Conservation (phyloP, 2,797 vertebrate species). For the Lithobates sylvaticus region DNA sequence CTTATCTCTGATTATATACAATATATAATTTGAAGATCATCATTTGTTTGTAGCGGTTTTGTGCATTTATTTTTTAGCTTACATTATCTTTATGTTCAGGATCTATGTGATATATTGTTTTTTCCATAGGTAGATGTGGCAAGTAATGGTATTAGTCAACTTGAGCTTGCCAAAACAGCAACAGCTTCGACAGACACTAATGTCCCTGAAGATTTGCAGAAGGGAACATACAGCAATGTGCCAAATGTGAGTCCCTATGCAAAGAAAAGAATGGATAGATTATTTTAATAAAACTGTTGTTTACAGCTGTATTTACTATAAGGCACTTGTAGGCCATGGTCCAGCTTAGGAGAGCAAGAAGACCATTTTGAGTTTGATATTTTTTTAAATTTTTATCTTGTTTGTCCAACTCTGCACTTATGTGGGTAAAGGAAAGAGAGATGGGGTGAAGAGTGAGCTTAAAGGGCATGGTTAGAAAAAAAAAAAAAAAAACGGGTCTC, state of each 20-base stretch:
- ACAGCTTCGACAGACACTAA: background rate
- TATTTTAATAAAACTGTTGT: background rate
- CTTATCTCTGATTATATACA: background rate
- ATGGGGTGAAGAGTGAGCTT: no score
- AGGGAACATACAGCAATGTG: background rate
- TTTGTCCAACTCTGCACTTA: no score
- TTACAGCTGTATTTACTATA: background rate
- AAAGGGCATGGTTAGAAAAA: no score
- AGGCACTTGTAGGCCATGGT: no score
- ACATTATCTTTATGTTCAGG: background rate
- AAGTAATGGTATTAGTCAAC: constrained; percentile 39
- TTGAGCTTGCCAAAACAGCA: constrained; percentile 9
- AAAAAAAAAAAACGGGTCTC: no score
- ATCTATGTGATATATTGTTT: background rate
- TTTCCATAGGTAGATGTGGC: constrained; percentile 28
- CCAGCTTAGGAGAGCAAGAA: no score
- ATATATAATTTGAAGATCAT: background rate
- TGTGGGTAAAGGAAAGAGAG: no score
- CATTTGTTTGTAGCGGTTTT: no score
- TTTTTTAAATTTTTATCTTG: no score
- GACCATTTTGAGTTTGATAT: no score
- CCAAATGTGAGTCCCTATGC: constrained; percentile 15
- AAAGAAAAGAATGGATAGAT: background rate
- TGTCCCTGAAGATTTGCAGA: background rate
- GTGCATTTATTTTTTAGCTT: background rate